phyloP scores from a whole-genome alignment of 35 echinoderm and acorn worm species.

The Ophiothrix spiculata region DNA sequence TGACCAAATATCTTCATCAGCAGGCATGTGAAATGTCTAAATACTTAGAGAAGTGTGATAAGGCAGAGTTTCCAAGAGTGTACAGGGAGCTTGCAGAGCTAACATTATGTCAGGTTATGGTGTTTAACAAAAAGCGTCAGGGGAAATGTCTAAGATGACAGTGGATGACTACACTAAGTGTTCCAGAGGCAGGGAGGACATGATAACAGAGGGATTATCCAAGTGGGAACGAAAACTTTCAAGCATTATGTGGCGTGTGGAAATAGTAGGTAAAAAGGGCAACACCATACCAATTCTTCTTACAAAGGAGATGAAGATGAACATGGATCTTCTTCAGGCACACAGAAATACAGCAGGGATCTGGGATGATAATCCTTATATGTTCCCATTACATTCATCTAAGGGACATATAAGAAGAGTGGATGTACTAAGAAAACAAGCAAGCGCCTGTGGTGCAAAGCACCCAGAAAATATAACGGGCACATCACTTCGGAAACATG shows the following conservation, averaged over 20 bases:
- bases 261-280: slow-evolving; percentile 46
- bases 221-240: slow-evolving; percentile 29
- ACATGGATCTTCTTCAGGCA: slow-evolving; percentile 17
- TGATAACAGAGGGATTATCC: slow-evolving; percentile 29
- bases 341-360: slow-evolving; percentile 28
- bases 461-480: slow-evolving; percentile 43
- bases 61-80: not conserved
- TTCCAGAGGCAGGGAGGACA: not conserved
- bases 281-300: slow-evolving; percentile 38
- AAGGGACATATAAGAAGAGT: slow-evolving; percentile 42
- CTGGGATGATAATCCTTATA: slow-evolving; percentile 14
- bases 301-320: slow-evolving; percentile 22
- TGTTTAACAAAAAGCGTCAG: slow-evolving; percentile 56
- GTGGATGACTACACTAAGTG: slow-evolving; percentile 44
- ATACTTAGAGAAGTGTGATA: not conserved
- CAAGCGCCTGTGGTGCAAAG: slow-evolving; percentile 24
- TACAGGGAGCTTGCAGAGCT: slow-evolving; percentile 26
- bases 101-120: slow-evolving; percentile 39
- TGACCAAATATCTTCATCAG: slow-evolving; percentile 28
- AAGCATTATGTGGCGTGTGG: slow-evolving; percentile 32
- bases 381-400: slow-evolving; percentile 3
- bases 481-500: slow-evolving; percentile 66
- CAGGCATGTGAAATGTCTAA: not conserved
- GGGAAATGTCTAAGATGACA: slow-evolving; percentile 59
- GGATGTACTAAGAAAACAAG: slow-evolving; percentile 32